Evolutionary conservation across 2,888 invertebrate species (phyloP), one percentile per base, ranked within the genome.

Genomic region (Opisthograptis luteolata): DNA sequence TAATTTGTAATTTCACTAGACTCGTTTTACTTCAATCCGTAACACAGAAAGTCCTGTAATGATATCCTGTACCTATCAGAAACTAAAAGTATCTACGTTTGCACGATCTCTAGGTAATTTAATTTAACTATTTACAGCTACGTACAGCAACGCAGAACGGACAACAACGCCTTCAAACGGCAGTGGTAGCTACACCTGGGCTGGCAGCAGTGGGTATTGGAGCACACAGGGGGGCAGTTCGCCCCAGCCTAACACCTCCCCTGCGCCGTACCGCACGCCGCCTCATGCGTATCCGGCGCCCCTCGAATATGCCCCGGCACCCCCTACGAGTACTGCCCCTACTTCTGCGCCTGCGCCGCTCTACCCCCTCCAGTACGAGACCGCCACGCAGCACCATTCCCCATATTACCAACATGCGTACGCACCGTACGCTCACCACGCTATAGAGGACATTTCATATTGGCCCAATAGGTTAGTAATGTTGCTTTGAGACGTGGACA

Each of bases 391-490:
- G 50, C 88, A 88, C 36, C 88, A 87, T 55, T 84, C 89, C 2
- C 82, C 89, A 0, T 90, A 90, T 55, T 90, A 90, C 51, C 89
- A 90, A 61, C 88, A 88, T 54, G 87, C 89, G 12, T 90, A 90
- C 50, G 85, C 88, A 27, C 88, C 89, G 7, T 90, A 90, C 52
- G 87, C 86, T 12, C 89, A 90, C 60, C 89, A 90, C 47, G 85
- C 88, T 2, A 87, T 90, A 42, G 89, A 90, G 64, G 89, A 90
- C 59, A 88, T 90, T 39, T 88, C 89, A 0, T 90, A 89, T 53
- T 90, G 89, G 89, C 88, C 88, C 22, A 89, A 90, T 61, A 81
- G 89, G 89, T 88, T 49, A 64, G 49, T 48, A 27, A 15, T 20
- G 5, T 15, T 41, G 12, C 19, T 45, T 45, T 6, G 24, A 20